A percentile compares a stretch with the other conserved stretches of the same genome.
phyloP scores from a whole-genome alignment of 1,140 invertebrate genomes.

The Aphidius ervi region DNA sequence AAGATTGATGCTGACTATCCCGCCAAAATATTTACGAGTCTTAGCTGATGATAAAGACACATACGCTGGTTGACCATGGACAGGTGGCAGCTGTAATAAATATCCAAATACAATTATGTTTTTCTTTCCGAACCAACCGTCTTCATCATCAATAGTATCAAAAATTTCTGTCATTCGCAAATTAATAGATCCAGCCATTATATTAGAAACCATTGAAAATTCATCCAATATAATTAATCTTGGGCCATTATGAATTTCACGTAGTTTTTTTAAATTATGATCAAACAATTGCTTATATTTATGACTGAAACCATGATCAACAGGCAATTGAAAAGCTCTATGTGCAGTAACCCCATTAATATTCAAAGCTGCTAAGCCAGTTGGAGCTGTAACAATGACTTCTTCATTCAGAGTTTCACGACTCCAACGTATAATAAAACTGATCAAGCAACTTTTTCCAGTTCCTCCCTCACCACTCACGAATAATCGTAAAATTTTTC shows the following conservation, averaged over 20 bases:
- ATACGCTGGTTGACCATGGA: slow-evolving; percentile 19
- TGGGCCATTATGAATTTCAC: slow-evolving; percentile 27
- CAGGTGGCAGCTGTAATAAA: slow-evolving; percentile 20
- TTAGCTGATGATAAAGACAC: slow-evolving; percentile 19
- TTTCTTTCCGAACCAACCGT: slow-evolving; percentile 14
- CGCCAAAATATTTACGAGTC: slow-evolving; percentile 26
- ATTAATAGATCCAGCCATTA: neutral
- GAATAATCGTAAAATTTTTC: slow-evolving; percentile 14
- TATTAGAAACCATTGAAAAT: slow-evolving; percentile 36
- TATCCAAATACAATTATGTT: slow-evolving; percentile 23
- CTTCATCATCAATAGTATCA: neutral
- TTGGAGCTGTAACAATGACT: slow-evolving; percentile 30
- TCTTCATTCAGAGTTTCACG: slow-evolving; percentile 24
- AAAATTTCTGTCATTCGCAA: neutral
- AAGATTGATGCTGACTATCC: slow-evolving; percentile 21
- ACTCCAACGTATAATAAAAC: slow-evolving; percentile 22
- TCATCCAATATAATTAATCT: slow-evolving; percentile 15
- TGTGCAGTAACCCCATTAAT: slow-evolving; percentile 28
- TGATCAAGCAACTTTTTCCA: slow-evolving; percentile 28
- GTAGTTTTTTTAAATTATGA: slow-evolving; percentile 24
- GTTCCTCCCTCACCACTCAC: slow-evolving; percentile 25
- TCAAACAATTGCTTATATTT: slow-evolving; percentile 26
- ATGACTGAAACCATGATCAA: slow-evolving; percentile 22
- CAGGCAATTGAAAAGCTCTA: slow-evolving; percentile 26
- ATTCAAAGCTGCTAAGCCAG: slow-evolving; percentile 33